Conservation (phyloP, 2,797 vertebrate species). For the Hybognathus amarus region DNA sequence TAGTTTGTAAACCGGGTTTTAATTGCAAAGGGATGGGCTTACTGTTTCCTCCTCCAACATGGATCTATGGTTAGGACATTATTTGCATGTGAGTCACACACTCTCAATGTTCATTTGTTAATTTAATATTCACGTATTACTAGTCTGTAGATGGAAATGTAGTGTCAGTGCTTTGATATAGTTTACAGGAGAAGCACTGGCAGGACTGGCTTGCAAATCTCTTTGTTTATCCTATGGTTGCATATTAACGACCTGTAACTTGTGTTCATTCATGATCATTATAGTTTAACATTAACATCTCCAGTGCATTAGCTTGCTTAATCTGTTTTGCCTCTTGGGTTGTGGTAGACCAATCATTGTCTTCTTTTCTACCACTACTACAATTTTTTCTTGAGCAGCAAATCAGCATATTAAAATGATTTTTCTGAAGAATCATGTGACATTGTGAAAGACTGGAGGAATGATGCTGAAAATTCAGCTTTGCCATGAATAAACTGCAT, state of each 20-base stretch:
- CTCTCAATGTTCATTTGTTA: not conserved
- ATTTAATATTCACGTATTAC: not conserved
- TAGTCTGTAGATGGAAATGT: not conserved
- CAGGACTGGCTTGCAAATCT: not conserved
- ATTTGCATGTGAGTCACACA: constrained; percentile 29
- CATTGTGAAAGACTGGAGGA: not conserved
- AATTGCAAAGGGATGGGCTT: constrained; percentile 10
- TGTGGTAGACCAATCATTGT: not conserved
- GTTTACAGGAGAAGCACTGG: not conserved
- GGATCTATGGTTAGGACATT: not conserved
- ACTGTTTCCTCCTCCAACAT: not conserved
- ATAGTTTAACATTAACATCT: not conserved
- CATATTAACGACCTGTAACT: not conserved
- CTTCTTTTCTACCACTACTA: not conserved
- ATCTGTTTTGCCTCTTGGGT: not conserved
- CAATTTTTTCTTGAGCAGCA: not conserved
- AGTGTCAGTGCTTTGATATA: not conserved
- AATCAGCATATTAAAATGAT: not conserved
- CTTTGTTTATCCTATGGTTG: not conserved
- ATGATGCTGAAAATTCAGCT: not conserved
- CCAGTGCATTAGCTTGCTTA: not conserved
- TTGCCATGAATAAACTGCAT: not conserved
- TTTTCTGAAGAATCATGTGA: not conserved
- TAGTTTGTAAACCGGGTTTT: not conserved
- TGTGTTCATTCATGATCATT: not conserved